phyloP scores from a whole-genome alignment of 2,113 vertebrate genomes.

The Pomatostomus ruficeps region DNA sequence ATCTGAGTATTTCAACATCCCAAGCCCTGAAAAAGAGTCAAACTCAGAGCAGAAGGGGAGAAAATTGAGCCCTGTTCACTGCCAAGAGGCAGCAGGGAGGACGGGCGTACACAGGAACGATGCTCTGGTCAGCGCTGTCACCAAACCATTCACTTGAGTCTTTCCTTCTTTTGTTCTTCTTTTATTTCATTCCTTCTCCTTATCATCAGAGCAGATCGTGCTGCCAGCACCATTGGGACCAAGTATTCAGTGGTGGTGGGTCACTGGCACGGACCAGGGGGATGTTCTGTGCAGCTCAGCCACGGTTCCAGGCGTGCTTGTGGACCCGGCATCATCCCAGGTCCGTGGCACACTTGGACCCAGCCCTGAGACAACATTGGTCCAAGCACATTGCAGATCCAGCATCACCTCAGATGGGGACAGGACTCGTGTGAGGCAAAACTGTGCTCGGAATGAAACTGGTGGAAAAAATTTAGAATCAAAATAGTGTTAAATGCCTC shows the following conservation, averaged over 20 bases:
- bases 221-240: not conserved
- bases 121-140: conserved; percentile 4
- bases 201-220: accelerated
- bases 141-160: not conserved
- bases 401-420: not conserved
- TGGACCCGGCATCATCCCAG: not conserved
- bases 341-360: not conserved
- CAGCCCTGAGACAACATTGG: not conserved
- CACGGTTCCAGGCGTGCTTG: not conserved
- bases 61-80: not conserved
- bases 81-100: not conserved
- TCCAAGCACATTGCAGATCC: not conserved
- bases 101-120: accelerated
- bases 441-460: not conserved
- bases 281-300: not conserved
- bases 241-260: not conserved
- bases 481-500: conserved; percentile 9
- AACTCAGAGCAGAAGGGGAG: not conserved
- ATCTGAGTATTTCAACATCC: not conserved
- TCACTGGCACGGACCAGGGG: accelerated
- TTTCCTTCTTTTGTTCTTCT: not conserved
- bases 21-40: not conserved
- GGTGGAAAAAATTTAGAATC: not conserved
- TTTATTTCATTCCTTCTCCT: not conserved
- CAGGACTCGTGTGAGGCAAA: not conserved